phyloP scores from a whole-genome alignment of 2,113 vertebrate species.

The Cynoglossus semilaevis region DNA sequence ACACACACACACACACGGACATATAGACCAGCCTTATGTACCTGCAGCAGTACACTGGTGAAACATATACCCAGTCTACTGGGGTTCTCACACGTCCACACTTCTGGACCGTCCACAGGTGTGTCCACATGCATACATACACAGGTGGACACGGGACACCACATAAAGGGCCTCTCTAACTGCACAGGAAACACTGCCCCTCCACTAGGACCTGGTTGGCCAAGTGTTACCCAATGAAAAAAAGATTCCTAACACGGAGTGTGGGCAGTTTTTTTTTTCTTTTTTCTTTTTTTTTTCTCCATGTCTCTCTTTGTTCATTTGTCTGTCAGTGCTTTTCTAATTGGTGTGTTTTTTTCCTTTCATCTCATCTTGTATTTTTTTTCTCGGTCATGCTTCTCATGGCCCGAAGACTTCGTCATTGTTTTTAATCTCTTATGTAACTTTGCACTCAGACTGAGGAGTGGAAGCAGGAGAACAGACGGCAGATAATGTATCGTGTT shows the following conservation, averaged over 20 bases:
- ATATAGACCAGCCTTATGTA: not conserved
- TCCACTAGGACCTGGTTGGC: constrained; percentile 58
- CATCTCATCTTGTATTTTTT: constrained; percentile 18
- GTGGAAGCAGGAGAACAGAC: constrained; percentile 41
- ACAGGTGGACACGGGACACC: constrained; percentile 16
- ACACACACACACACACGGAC: constrained; percentile 1
- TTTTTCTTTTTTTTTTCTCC: constrained; percentile 36
- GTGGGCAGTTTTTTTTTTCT: constrained; percentile 36
- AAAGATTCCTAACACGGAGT: constrained; percentile 35
- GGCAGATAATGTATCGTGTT: constrained; percentile 29
- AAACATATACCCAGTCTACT: no score
- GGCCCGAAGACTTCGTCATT: constrained; percentile 40
- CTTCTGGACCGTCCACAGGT: constrained; percentile 14
- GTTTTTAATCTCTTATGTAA: constrained; percentile 41
- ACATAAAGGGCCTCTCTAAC: constrained; percentile 38
- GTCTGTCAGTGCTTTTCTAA: not conserved
- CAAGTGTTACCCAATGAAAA: constrained; percentile 44
- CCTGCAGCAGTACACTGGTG: not conserved
- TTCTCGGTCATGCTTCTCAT: constrained; percentile 14
- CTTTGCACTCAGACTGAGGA: constrained; percentile 21
- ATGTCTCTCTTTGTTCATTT: constrained; percentile 6
- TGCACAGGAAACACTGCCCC: constrained; percentile 59
- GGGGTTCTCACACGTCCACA: not conserved
- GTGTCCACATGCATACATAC: constrained; percentile 15
- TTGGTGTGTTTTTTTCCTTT: constrained; percentile 4